Evolutionary conservation across 1,140 invertebrate species (phyloP).

Genomic region (Sipha flava): DNA sequence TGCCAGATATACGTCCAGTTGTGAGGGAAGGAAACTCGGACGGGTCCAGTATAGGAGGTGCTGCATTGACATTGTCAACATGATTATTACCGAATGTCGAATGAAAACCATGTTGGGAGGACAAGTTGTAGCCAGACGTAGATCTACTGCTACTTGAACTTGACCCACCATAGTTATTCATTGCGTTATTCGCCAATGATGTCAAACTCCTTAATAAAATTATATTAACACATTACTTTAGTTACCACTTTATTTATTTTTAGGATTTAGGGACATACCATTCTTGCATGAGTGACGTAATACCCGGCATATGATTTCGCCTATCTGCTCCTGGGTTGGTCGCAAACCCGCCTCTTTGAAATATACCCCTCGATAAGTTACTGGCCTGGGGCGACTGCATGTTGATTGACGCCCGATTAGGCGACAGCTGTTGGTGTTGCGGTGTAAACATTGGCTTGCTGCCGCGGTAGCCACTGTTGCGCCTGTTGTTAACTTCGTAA

Average conservation of each 20-base stretch:
- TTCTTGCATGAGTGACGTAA: slow-evolving; percentile 33
- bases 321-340: slow-evolving; percentile 29
- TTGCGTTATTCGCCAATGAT: slow-evolving; percentile 31
- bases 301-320: slow-evolving; percentile 26
- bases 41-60: slow-evolving; percentile 75
- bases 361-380: slow-evolving; percentile 25
- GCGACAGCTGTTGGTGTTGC: slow-evolving; percentile 31
- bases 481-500: slow-evolving; percentile 23
- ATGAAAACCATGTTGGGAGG: slow-evolving; percentile 52
- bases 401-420: slow-evolving; percentile 32
- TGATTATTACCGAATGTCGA: slow-evolving; percentile 59
- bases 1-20: slow-evolving; percentile 52
- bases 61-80: slow-evolving; percentile 59
- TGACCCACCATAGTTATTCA: slow-evolving; percentile 31
- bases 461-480: slow-evolving; percentile 29
- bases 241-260: background rate
- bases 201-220: slow-evolving; percentile 17
- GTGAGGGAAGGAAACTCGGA: slow-evolving; percentile 86
- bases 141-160: slow-evolving; percentile 21
- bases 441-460: slow-evolving; percentile 28
- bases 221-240: background rate
- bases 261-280: slow-evolving; percentile 17
- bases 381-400: slow-evolving; percentile 26
- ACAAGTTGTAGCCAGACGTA: slow-evolving; percentile 19
- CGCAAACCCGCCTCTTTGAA: slow-evolving; percentile 27